phyloP scores from a whole-genome alignment of 2,113 vertebrate species.

The Callocephalon fimbriatum region DNA sequence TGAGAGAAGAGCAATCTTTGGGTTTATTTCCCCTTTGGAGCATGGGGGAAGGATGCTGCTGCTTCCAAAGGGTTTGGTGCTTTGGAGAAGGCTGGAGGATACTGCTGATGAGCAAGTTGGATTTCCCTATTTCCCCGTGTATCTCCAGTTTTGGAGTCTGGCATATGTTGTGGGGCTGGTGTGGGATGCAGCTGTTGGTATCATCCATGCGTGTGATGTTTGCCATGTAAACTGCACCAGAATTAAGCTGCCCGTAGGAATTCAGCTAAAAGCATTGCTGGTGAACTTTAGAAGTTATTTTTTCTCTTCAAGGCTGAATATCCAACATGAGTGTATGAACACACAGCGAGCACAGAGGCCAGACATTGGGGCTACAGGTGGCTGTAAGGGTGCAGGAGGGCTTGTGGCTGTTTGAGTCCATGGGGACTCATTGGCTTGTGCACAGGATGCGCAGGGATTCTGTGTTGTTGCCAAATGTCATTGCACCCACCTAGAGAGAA shows the following conservation, averaged over 20 bases:
- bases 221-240: background rate
- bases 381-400: background rate
- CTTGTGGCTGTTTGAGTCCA: background rate
- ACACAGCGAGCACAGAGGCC: rapidly evolving
- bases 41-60: background rate
- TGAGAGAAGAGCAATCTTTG: background rate
- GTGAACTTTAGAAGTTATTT: background rate
- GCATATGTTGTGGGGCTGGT: background rate
- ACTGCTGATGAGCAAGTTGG: background rate
- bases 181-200: background rate
- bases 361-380: rapidly evolving
- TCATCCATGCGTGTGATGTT: rapidly evolving
- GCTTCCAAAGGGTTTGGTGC: background rate
- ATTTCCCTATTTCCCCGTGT: background rate
- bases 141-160: background rate
- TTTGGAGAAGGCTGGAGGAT: background rate
- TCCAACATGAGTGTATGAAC: rapidly evolving
- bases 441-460: rapidly evolving
- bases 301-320: background rate
- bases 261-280: background rate
- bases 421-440: background rate
- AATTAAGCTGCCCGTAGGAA: background rate
- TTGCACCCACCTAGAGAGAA: background rate
- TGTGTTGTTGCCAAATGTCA: rapidly evolving
- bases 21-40: background rate